A percentile compares a stretch with the other conserved stretches of the same genome.
Evolutionary conservation across 2,113 vertebrate genomes (phyloP).

Genomic region (Protobothrops flavoviridis): DNA sequence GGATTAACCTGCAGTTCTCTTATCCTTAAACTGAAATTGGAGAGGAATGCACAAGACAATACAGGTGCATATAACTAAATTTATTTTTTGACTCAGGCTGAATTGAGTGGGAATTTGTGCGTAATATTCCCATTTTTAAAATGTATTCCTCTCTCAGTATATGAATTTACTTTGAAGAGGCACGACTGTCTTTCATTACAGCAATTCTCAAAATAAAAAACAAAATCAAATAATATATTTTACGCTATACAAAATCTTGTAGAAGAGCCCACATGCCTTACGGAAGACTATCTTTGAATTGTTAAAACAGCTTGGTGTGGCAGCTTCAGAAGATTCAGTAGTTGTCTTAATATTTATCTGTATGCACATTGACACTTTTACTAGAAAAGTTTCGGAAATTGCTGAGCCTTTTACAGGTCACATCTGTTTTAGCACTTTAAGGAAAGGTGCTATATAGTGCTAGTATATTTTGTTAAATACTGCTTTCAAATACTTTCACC

Average conservation of each 20-base stretch:
- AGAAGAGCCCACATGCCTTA: not conserved
- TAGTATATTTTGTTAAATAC: not conserved
- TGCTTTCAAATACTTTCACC: not conserved
- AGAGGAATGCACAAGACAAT: not conserved
- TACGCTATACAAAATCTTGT: not conserved
- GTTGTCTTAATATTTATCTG: not conserved
- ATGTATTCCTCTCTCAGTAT: not conserved
- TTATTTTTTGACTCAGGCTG: not conserved
- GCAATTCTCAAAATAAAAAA: not conserved
- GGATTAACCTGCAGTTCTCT: not conserved
- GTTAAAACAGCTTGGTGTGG: not conserved
- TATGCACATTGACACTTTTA: not conserved
- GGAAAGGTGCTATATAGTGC: not conserved
- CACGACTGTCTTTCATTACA: not conserved
- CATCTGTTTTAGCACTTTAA: not conserved
- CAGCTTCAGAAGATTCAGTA: not conserved
- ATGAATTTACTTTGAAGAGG: not conserved
- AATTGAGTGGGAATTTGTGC: conserved; percentile 3
- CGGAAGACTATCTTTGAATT: not conserved
- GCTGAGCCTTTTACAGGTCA: not conserved
- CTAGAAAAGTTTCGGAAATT: not conserved
- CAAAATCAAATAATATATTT: not conserved
- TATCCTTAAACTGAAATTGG: not conserved
- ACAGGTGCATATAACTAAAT: not conserved
- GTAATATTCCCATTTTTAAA: not conserved